Conservation (phyloP, 2,888 invertebrate genomes). For the Calephelis perditalis region DNA sequence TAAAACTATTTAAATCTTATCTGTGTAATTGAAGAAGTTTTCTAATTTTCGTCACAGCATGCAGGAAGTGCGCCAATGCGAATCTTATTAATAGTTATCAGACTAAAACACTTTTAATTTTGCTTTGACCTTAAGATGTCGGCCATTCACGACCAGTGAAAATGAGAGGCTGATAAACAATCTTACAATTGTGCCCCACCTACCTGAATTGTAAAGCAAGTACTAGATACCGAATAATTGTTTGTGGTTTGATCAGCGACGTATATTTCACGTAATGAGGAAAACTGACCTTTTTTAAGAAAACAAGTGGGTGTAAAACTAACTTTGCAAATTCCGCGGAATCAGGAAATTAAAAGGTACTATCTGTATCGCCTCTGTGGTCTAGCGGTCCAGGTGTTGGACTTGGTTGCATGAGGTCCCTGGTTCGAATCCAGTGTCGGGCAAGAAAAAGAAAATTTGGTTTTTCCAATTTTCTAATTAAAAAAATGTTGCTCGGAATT, state of each 20-base stretch:
- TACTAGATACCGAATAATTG: conserved; percentile 8
- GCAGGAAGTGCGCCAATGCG: conserved; percentile 53
- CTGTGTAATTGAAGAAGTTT: conserved; percentile 11
- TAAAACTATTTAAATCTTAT: not conserved
- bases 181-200: conserved; percentile 36
- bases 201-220: conserved; percentile 14
- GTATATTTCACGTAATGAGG: no score
- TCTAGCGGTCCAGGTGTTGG: no score
- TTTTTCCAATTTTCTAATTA: no score
- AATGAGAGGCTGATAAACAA: conserved; percentile 70
- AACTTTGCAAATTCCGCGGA: no score
- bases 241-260: not conserved
- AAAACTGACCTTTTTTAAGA: no score
- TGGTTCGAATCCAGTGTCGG: no score
- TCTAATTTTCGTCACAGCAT: conserved; percentile 20
- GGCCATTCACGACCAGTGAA: conserved; percentile 68
- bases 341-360: no score
- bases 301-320: no score
- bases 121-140: conserved; percentile 65
- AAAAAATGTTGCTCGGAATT: no score
- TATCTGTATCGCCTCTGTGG: no score
- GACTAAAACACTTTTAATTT: conserved; percentile 75
- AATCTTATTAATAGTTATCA: conserved; percentile 66
- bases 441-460: no score
- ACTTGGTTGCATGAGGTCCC: no score